A percentile compares a stretch with the other conserved stretches of the same genome.
phyloP scores from a whole-genome alignment of 2,888 invertebrate genomes.

The Sinotaia quadrata region DNA sequence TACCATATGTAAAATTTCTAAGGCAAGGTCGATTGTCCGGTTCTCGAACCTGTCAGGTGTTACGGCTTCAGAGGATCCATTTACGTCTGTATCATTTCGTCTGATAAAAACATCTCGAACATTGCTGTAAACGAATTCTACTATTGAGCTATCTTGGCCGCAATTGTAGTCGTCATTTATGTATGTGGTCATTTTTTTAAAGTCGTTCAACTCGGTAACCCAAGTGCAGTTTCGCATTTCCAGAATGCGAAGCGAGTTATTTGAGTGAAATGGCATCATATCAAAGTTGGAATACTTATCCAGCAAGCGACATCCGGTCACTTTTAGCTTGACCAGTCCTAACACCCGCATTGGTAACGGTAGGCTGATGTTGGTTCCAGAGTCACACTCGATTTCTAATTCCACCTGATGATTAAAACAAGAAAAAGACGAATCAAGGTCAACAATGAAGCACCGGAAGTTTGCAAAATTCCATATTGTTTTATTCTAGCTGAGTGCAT shows the following conservation, averaged over 20 bases:
- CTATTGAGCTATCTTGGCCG: conserved; percentile 33
- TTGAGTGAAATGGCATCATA: conserved; percentile 10
- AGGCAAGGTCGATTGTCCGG: no score
- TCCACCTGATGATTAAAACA: conserved; percentile 2
- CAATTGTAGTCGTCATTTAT: conserved; percentile 32
- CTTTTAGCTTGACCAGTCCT: conserved; percentile 27
- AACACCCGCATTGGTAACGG: conserved; percentile 35
- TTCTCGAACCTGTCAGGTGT: no score
- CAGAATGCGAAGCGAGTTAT: conserved; percentile 26
- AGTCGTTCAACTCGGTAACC: conserved; percentile 22
- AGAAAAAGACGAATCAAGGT: no score
- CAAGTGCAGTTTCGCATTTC: conserved; percentile 28
- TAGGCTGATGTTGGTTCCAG: conserved; percentile 27
- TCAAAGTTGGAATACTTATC: conserved; percentile 30
- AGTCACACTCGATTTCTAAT: conserved; percentile 25
- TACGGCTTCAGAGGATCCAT: no score
- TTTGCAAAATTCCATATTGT: no score
- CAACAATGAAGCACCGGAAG: no score
- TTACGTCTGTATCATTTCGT: no score
- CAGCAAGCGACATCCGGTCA: conserved; percentile 21
- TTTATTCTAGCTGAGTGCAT: no score
- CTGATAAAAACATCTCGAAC: not conserved
- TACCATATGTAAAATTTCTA: no score
- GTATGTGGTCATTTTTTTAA: not conserved
- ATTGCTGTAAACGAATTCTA: conserved; percentile 23